Conservation (phyloP, 2,888 invertebrate genomes). For the Pharmacophagus antenor region DNA sequence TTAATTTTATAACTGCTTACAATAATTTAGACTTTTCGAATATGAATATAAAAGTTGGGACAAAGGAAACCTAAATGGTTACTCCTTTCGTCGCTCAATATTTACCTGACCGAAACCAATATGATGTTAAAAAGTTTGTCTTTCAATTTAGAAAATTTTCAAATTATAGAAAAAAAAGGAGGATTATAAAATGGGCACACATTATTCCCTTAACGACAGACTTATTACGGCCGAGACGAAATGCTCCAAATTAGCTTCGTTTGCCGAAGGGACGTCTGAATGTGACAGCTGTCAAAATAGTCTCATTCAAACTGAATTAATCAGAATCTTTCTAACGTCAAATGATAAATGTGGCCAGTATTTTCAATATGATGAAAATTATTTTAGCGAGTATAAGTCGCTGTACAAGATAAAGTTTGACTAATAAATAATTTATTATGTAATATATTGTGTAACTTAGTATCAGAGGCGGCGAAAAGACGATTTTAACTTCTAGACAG, state of each 20-base stretch:
- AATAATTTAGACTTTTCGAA: too few species aligned
- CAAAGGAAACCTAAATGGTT: too few species aligned
- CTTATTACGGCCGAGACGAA: constrained; percentile 51
- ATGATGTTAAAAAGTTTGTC: background rate
- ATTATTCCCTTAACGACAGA: constrained; percentile 44
- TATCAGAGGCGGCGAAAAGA: too few species aligned
- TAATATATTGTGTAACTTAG: too few species aligned
- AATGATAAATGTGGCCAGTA: constrained; percentile 35
- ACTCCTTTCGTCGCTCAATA: too few species aligned
- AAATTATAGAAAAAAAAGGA: background rate
- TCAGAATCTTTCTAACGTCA: constrained; percentile 40
- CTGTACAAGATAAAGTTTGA: too few species aligned
- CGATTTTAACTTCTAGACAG: too few species aligned
- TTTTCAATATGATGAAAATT: constrained; percentile 11
- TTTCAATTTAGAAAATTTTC: background rate
- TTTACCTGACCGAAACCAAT: background rate
- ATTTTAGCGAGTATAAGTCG: too few species aligned
- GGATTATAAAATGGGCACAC: constrained; percentile 13
- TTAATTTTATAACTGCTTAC: too few species aligned
- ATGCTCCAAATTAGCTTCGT: constrained; percentile 66
- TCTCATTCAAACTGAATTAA: constrained; percentile 56
- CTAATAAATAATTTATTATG: too few species aligned
- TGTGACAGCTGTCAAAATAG: constrained; percentile 75
- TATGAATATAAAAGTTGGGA: too few species aligned
- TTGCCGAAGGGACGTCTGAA: constrained; percentile 68